Percentiles rank a stretch among this genome's conserved stretches.
Evolutionary conservation across 1,140 invertebrate species (phyloP).

Genomic region (Cephus cinctus): DNA sequence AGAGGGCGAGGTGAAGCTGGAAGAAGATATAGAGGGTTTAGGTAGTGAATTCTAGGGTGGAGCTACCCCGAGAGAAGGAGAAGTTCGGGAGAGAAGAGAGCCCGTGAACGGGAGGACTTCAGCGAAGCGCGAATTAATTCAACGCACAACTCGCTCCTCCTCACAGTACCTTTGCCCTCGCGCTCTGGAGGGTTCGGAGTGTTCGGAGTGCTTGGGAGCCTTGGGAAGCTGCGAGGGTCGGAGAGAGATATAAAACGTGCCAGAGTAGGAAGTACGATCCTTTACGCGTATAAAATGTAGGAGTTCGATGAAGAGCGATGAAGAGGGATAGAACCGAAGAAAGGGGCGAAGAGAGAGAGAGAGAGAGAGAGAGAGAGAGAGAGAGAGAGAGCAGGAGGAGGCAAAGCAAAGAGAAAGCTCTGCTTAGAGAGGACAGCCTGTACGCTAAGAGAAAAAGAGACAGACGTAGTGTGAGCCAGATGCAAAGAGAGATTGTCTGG

Average conservation of each 20-base stretch:
- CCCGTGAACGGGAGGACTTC: slow-evolving; percentile 14
- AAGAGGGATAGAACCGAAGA: no score
- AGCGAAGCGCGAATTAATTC: slow-evolving; percentile 29
- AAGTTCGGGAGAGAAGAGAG: slow-evolving; percentile 32
- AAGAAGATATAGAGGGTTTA: slow-evolving; percentile 14
- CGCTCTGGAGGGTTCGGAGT: slow-evolving; percentile 24
- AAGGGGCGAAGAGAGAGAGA: no score
- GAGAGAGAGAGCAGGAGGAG: slow-evolving; percentile 10
- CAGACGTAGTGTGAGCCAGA: no score
- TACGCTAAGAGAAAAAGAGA: no score
- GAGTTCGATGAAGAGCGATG: no score
- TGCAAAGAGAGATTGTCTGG: no score
- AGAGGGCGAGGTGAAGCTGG: slow-evolving; percentile 1
- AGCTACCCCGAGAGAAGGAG: slow-evolving; percentile 22
- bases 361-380: neutral
- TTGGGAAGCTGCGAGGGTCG: neutral
- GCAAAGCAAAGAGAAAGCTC: no score
- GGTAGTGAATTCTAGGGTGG: no score
- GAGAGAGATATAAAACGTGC: no score
- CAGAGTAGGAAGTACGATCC: no score
- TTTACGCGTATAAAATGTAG: no score
- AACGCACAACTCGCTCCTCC: slow-evolving; percentile 17
- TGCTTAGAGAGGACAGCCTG: no score
- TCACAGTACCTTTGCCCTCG: slow-evolving; percentile 29
- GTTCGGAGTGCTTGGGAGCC: neutral